Percentiles rank a stretch among this genome's conserved stretches.
These are phyloP conservation scores for Condylura cristata DNA, from an alignment of 2,113 vertebrate species.

Conservation along the genomic window DNA sequence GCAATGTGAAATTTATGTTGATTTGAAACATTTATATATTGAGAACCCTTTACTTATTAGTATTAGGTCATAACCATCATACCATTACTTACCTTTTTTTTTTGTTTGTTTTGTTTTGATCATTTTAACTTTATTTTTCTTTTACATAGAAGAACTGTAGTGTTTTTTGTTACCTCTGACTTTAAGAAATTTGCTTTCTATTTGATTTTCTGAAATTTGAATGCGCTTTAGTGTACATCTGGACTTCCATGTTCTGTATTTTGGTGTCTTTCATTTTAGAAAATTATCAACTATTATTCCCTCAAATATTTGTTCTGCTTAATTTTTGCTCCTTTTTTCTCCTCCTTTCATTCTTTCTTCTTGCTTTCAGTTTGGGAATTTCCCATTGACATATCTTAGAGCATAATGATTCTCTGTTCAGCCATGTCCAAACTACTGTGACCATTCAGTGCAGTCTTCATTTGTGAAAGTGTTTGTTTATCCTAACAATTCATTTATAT, in stretches of 20 bases:
- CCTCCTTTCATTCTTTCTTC: background rate
- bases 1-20: background rate
- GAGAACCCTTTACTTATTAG: background rate
- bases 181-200: background rate
- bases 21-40: background rate
- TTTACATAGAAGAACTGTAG: too few relatives aligned
- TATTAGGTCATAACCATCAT: background rate
- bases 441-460: background rate
- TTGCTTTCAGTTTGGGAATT: background rate
- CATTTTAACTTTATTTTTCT: background rate
- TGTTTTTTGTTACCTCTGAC: background rate
- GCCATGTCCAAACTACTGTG: background rate
- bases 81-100: background rate
- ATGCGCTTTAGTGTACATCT: background rate
- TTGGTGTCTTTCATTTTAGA: background rate
- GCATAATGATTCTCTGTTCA: background rate
- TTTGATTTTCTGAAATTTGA: background rate
- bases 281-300: background rate
- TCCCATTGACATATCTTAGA: background rate
- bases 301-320: background rate
- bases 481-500: background rate
- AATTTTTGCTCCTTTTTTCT: background rate
- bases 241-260: background rate
- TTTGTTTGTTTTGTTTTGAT: background rate
- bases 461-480: background rate